Evolutionary conservation across 2,113 vertebrate genomes (phyloP).

Genomic region (Tachycineta bicolor): DNA sequence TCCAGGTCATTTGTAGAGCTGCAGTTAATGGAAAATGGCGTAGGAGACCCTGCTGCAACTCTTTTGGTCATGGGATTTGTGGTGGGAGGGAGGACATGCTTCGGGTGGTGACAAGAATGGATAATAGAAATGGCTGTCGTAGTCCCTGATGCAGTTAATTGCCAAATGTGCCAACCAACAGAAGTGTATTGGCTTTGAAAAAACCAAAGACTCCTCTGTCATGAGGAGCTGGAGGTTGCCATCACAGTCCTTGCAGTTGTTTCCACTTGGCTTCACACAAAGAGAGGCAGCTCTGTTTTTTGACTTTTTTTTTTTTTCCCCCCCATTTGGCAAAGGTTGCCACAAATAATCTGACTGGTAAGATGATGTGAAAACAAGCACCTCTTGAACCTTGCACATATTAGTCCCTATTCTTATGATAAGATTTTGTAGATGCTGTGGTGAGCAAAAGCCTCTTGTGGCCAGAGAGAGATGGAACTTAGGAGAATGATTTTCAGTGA

Average conservation of each 20-base stretch:
- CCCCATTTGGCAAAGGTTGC: neutral
- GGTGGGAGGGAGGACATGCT: neutral
- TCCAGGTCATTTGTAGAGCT: neutral
- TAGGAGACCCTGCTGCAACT: neutral
- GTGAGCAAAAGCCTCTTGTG: neutral
- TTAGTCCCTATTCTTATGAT: neutral
- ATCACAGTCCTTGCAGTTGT: neutral
- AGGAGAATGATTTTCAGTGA: neutral
- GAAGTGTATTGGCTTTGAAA: neutral
- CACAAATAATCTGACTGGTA: slow-evolving; percentile 1
- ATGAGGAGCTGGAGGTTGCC: neutral
- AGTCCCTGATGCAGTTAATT: neutral
- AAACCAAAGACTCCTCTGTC: neutral
- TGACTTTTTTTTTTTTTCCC: neutral
- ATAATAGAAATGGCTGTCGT: neutral
- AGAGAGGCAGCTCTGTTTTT: neutral
- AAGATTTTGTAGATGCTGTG: neutral
- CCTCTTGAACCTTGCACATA: neutral
- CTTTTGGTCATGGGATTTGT: neutral
- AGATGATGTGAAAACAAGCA: slow-evolving; percentile 20
- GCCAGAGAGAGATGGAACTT: neutral
- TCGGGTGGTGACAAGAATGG: neutral
- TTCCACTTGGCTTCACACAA: neutral
- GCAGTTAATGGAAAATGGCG: neutral
- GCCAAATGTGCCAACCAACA: neutral